phyloP scores from a whole-genome alignment of 2,888 invertebrate species.

The Papilio elwesi region DNA sequence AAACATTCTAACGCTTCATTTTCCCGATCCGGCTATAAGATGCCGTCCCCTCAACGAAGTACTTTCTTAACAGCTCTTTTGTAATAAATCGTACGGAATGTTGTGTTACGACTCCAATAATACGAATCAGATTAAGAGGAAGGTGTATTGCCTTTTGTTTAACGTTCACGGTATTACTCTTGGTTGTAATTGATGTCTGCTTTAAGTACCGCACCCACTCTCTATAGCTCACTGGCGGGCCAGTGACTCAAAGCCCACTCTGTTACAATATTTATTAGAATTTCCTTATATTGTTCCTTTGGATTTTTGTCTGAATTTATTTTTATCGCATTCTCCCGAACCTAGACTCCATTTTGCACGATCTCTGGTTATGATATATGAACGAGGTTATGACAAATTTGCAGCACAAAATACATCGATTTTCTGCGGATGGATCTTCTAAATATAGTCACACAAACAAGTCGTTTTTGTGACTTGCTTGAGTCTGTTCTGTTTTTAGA shows the following conservation, averaged over 20 bases:
- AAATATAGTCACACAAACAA: no score
- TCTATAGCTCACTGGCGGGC: constrained; percentile 42
- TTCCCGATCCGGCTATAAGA: constrained; percentile 70
- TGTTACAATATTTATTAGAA: constrained; percentile 31
- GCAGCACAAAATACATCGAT: background rate
- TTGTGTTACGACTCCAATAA: constrained; percentile 76
- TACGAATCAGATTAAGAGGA: constrained; percentile 75
- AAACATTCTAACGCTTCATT: constrained; percentile 71
- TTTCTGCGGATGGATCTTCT: background rate
- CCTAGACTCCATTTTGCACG: no score
- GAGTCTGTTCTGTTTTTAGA: background rate
- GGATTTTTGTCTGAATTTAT: constrained; percentile 6
- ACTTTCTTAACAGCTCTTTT: constrained; percentile 74
- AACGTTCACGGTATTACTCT: constrained; percentile 59
- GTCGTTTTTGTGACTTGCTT: no score
- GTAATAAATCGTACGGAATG: constrained; percentile 77
- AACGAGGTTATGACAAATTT: background rate
- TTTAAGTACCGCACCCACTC: constrained; percentile 46
- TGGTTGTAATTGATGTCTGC: constrained; percentile 66
- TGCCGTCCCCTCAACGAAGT: constrained; percentile 62
- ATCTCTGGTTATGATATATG: no score
- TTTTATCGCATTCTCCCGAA: background rate
- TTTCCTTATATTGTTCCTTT: constrained; percentile 1
- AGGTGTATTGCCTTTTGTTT: constrained; percentile 72
- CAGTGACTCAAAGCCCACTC: constrained; percentile 18